These are phyloP conservation scores for Prosopocoilus inquinatus DNA, from an alignment of 2,888 invertebrate species.

Conservation along the genomic window DNA sequence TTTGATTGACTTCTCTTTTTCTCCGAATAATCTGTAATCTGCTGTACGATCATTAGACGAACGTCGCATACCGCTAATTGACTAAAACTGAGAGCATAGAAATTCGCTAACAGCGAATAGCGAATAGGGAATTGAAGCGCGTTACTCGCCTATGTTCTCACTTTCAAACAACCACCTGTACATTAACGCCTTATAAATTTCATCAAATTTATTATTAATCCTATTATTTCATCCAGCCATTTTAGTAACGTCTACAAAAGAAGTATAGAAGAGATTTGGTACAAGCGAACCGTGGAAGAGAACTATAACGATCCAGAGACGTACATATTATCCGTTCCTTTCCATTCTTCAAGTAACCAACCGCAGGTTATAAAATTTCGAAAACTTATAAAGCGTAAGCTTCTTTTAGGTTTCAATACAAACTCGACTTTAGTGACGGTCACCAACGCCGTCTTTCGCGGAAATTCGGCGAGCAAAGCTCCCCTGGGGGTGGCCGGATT, in stretches of 20 bases:
- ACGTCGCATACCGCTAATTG: too few species aligned
- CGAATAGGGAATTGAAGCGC: too few species aligned
- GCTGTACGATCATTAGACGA: too few species aligned
- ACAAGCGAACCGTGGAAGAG: slow-evolving; percentile 82
- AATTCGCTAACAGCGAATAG: too few species aligned
- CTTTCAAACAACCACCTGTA: too few species aligned
- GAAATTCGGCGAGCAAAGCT: slow-evolving; percentile 58
- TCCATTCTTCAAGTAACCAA: slow-evolving; percentile 51
- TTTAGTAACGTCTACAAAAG: slow-evolving; percentile 68
- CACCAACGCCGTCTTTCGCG: slow-evolving; percentile 74
- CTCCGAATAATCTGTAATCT: too few species aligned
- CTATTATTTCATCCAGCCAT: slow-evolving; percentile 50
- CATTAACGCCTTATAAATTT: too few species aligned
- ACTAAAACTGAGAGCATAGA: too few species aligned
- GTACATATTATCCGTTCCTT: slow-evolving; percentile 78
- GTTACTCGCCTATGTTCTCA: too few species aligned
- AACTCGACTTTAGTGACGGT: slow-evolving; percentile 63
- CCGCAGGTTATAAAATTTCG: background rate
- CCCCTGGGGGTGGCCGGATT: slow-evolving; percentile 72
- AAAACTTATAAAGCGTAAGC: too few species aligned
- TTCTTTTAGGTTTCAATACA: slow-evolving; percentile 24
- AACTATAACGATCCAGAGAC: slow-evolving; percentile 65
- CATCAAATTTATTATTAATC: too few species aligned
- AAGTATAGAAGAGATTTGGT: slow-evolving; percentile 81
- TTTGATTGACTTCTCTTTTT: too few species aligned